Evolutionary conservation across 2,888 invertebrate genomes (phyloP).

Genomic region (Cordilura impudica): DNA sequence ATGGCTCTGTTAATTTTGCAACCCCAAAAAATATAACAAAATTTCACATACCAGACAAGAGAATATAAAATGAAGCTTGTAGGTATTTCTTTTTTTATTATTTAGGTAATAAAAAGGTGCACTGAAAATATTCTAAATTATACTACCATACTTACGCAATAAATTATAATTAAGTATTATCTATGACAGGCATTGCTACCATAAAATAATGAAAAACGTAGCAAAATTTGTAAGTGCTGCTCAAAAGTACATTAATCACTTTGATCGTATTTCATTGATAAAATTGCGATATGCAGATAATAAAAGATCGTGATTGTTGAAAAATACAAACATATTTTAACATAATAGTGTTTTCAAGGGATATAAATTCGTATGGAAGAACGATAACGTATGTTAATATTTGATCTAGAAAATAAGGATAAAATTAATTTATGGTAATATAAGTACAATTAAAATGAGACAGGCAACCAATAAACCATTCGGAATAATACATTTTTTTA

Average conservation of each 20-base stretch:
- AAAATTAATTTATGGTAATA: constrained; percentile 11
- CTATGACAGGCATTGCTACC: constrained; percentile 61
- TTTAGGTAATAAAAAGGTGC: constrained; percentile 49
- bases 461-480: neutral
- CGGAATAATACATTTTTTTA: neutral
- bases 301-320: constrained; percentile 45
- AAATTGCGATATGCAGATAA: constrained; percentile 44
- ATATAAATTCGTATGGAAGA: neutral
- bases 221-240: constrained; percentile 57
- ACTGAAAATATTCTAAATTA: constrained; percentile 26
- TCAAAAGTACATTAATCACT: constrained; percentile 60
- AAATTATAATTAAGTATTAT: constrained; percentile 64
- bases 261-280: constrained; percentile 57
- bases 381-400: constrained; percentile 46
- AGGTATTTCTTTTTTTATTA: constrained; percentile 36
- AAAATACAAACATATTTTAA: constrained; percentile 30
- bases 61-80: constrained; percentile 36
- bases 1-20: constrained; percentile 61
- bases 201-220: constrained; percentile 53
- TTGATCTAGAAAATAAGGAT: neutral
- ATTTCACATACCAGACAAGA: neutral
- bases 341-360: constrained; percentile 23
- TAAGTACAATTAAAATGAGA: neutral
- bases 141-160: constrained; percentile 55
- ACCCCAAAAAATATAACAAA: constrained; percentile 35